Base-by-base conservation (phyloP, 2,888 invertebrate species). In the Coelinius sp. region DNA sequence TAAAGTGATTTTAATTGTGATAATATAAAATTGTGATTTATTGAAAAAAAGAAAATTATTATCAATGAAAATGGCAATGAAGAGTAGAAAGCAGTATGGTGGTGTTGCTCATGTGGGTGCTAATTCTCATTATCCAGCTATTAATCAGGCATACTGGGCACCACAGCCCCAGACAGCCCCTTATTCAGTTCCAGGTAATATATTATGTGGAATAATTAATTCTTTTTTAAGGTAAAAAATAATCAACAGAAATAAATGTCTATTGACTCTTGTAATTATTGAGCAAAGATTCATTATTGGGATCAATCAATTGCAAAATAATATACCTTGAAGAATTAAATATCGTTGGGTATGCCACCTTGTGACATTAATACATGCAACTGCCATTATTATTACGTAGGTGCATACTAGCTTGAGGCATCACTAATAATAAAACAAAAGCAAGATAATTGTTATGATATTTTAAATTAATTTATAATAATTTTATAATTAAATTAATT, bases 101-200 rank as follows among this genome's bases (percentile, higher is more conserved):
- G 87, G 86, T 56, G 81, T 83, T 66, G 81, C 77, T 75, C 82
- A 85, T 73, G 79, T 81, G 73, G 78, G 80, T 74, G 78, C 83
- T 31, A 82, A 81, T 73, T 77, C 81, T 74, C 86, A 85, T 79
- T 95, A 95, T 90, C 94, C 94, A 87, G 91, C 94, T 82, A 94
- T 94, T 90, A 93, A 93, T 88, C 92, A 94, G 88, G 93, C 94
- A 86, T 94, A 95, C 89, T 95, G 94, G 94, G 92, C 94, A 84
- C 94, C 94, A 79, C 93, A 94, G 84, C 92, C 94, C 78, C 93
- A 92, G 89, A 93, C 93, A 82, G 93, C 93, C 86, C 94, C 94
- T 84, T 94, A 95, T 90, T 92, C 94, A 88, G 91, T 94, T 88
- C 95, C 95, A 94, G 95, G 95, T 95, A 92, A 76, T 69, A n/a